phyloP scores from a whole-genome alignment of 2,888 invertebrate genomes.

The Amiota minor region DNA sequence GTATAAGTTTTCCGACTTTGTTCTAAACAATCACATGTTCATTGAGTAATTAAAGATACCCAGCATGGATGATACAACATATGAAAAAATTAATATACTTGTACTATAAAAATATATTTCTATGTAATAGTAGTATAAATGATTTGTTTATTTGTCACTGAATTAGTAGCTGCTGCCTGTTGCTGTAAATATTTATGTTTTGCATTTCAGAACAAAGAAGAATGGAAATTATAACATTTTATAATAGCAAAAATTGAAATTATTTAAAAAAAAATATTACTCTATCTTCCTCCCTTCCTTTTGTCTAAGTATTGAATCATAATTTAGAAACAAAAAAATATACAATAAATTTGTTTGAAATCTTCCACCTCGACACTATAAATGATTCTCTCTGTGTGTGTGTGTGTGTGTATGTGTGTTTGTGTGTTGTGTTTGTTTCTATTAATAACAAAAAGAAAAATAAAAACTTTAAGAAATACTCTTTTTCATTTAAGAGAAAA shows the following conservation, averaged over 20 bases:
- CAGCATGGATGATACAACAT: too few species aligned
- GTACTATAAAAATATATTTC: too few species aligned
- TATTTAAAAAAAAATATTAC: conserved; percentile 27
- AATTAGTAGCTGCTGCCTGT: conserved; percentile 9
- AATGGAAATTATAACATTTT: too few species aligned
- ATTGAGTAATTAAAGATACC: too few species aligned
- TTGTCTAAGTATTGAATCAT: neutral
- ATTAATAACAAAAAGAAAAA: conserved; percentile 9
- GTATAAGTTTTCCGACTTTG: too few species aligned
- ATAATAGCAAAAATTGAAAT: neutral
- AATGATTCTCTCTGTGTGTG: neutral
- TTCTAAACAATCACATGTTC: too few species aligned
- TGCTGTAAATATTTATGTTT: conserved; percentile 6
- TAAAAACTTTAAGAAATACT: neutral
- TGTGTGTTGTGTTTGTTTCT: conserved; percentile 4
- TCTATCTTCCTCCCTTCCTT: conserved; percentile 1
- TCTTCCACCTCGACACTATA: conserved; percentile 8
- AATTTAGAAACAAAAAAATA: neutral
- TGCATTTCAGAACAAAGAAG: neutral
- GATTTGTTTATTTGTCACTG: too few species aligned
- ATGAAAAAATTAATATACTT: too few species aligned
- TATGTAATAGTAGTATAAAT: too few species aligned
- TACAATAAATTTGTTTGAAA: conserved; percentile 6
- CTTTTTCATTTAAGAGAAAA: neutral
- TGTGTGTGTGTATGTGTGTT: neutral